These are phyloP conservation scores for Ypsolopha sequella DNA, from an alignment of 2,888 invertebrate genomes.

Conservation along the genomic window DNA sequence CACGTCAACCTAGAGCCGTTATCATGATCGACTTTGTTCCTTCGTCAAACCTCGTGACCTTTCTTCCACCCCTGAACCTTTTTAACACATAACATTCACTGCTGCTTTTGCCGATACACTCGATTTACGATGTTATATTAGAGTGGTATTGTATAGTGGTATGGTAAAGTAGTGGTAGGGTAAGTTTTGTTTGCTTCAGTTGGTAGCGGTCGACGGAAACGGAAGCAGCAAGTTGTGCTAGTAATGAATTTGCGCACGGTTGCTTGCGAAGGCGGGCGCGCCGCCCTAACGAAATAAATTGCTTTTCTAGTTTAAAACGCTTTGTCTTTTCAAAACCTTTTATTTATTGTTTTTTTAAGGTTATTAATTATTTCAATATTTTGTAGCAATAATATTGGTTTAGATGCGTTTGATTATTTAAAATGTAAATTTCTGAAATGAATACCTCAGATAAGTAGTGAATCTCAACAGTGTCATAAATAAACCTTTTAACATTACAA, in stretches of 20 bases:
- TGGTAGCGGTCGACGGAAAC: constrained; percentile 32
- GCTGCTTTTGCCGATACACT: background rate
- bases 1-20: constrained; percentile 39
- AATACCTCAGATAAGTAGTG: too few species aligned
- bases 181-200: background rate
- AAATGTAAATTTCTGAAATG: too few species aligned
- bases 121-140: too few species aligned
- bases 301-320: constrained; percentile 52
- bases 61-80: background rate
- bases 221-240: constrained; percentile 58
- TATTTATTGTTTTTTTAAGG: background rate
- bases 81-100: constrained; percentile 9
- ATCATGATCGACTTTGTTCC: constrained; percentile 32
- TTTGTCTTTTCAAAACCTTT: constrained; percentile 24
- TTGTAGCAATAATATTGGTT: too few species aligned
- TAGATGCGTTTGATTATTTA: too few species aligned
- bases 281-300: constrained; percentile 58
- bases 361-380: too few species aligned
- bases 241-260: constrained; percentile 57
- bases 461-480: too few species aligned
- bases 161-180: background rate
- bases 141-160: constrained; percentile 19
- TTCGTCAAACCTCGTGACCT: constrained; percentile 8
- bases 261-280: constrained; percentile 35
- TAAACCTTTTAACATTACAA: background rate